Evolutionary conservation across 2,888 invertebrate species (phyloP).

Genomic region (Tetranychus piercei): DNA sequence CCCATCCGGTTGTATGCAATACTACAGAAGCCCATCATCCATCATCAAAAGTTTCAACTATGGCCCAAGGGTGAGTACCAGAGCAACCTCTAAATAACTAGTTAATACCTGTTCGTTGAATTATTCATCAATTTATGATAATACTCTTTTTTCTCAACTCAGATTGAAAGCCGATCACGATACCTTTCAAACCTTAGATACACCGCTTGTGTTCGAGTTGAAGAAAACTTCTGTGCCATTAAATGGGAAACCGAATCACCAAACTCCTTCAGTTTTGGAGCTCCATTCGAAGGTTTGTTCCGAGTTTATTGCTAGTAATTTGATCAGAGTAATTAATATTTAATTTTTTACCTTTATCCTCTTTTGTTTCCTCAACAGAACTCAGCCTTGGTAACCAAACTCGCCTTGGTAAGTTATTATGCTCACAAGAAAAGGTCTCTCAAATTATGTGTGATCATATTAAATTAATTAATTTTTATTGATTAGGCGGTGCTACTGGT

Average conservation of each 20-base stretch:
- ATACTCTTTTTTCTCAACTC: not conserved
- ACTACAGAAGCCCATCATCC: constrained; percentile 27
- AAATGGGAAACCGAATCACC: constrained; percentile 27
- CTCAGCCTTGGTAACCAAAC: not conserved
- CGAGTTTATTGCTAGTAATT: not conserved
- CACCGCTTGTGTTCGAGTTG: constrained; percentile 27
- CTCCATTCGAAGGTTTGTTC: constrained; percentile 21
- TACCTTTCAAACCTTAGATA: constrained; percentile 27
- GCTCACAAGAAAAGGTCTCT: not conserved
- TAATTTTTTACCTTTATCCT: not conserved
- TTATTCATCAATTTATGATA: not conserved
- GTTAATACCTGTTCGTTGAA: not conserved
- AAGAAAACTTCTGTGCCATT: constrained; percentile 28
- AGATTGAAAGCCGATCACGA: constrained; percentile 24
- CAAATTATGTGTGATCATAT: too few species aligned
- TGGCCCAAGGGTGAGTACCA: constrained; percentile 16
- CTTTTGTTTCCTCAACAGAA: not conserved
- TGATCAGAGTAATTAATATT: not conserved
- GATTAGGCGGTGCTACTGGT: constrained; percentile 25
- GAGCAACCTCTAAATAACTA: not conserved
- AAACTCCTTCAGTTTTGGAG: constrained; percentile 24
- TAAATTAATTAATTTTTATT: not conserved
- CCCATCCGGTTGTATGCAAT: constrained; percentile 28
- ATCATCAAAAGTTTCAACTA: constrained; percentile 27
- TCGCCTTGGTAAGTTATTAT: not conserved